A percentile compares a stretch with the other conserved stretches of the same genome.
Evolutionary conservation across 2,797 vertebrate genomes (phyloP).

Genomic region (Enteromius fasciolatus): DNA sequence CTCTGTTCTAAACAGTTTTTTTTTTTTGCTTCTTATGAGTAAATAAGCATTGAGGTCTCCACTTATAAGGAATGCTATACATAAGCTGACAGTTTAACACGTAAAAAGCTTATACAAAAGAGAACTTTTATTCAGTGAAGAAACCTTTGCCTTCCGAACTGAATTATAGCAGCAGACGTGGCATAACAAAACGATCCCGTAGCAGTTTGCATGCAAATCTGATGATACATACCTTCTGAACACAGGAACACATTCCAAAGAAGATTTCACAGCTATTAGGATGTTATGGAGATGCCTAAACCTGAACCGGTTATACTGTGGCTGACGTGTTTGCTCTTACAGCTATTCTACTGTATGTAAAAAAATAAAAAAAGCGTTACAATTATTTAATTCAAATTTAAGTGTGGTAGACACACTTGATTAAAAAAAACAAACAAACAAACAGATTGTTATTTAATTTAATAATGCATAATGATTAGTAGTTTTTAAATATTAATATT

Average conservation of each 20-base stretch:
- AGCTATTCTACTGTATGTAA: too few relatives aligned
- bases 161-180: conserved; percentile 21
- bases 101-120: background rate
- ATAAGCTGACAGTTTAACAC: conserved; percentile 2
- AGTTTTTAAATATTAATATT: too few relatives aligned
- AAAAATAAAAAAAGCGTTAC: too few relatives aligned
- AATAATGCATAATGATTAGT: too few relatives aligned
- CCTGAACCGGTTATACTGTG: conserved; percentile 47
- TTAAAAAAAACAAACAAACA: too few relatives aligned
- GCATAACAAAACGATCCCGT: conserved; percentile 26
- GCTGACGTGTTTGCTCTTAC: conserved; percentile 12
- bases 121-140: background rate
- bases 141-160: conserved; percentile 18
- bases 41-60: background rate
- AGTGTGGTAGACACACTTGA: too few relatives aligned
- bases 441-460: too few relatives aligned
- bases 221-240: conserved; percentile 46
- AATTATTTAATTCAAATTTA: too few relatives aligned
- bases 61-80: background rate
- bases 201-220: conserved; percentile 54
- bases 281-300: conserved; percentile 48
- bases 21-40: background rate
- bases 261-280: conserved; percentile 60
- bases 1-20: background rate
- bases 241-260: conserved; percentile 46